Base-by-base conservation (phyloP, 2,888 invertebrate genomes). In the Drosophila lutescens region DNA sequence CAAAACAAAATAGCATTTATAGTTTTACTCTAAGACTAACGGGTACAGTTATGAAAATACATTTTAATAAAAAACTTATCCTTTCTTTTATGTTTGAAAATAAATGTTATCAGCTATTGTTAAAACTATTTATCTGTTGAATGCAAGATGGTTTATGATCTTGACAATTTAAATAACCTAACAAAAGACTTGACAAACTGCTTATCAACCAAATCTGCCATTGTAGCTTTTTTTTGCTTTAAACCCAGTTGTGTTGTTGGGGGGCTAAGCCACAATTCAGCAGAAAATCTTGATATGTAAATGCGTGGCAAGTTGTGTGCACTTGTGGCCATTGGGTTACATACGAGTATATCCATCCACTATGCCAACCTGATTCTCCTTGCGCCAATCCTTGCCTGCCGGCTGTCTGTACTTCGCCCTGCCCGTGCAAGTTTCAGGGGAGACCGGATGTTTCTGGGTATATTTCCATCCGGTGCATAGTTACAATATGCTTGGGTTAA, bases 251-350 rank as follows among this genome's bases (percentile, higher is more conserved):
- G 30, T 13, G 13, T 10, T 5, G n/a, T n/a, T n/a, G n/a, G 30
- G 15, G 41, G 15, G 41, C 44, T 23, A 54, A 59, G 38, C 51
- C 43, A 41, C 41, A 43, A 36, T 23, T 44, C 38, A 36, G 51
- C n/a, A 34, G 23, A 34, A 43, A 66, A 66, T 72, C 62, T 49
- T 44, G 66, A 67, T 81, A 79, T 81, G 81, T 68, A 81, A 84
- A 81, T 79, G 62, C 30, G 53, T 55, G 40, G 70, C 50, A 70
- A 60, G 43, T 49, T 26, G 36, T 67, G 59, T 59, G 51, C 47
- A 15, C 36, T 32, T 43, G 38, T 46, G 26, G 43, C 23, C 12
- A 49, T 12, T 49, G 34, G 40, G 55, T 20, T 32, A 58, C 58
- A 38, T 36, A 26, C 56, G 36, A 34, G 34, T 40, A 30, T 32